Evolutionary conservation across 2,888 invertebrate species (phyloP).

Genomic region (Halictus ligatus): DNA sequence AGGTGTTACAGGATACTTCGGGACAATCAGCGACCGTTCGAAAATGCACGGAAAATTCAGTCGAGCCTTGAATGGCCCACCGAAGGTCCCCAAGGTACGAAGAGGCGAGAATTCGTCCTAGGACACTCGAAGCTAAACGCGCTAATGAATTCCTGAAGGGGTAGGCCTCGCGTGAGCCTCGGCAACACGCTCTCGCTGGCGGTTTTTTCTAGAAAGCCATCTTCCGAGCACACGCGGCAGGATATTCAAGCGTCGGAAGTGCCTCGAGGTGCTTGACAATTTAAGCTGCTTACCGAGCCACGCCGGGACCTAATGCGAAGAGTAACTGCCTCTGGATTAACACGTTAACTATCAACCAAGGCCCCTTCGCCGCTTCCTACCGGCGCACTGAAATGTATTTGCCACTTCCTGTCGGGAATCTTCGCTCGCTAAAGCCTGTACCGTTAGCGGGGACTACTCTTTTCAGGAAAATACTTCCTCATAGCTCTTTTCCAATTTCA

Average conservation of each 20-base stretch:
- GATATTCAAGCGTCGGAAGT: constrained; percentile 24
- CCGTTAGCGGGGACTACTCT: constrained; percentile 14
- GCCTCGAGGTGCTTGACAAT: constrained; percentile 66
- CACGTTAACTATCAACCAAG: constrained; percentile 68
- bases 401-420: constrained; percentile 37
- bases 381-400: constrained; percentile 20
- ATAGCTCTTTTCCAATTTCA: background rate
- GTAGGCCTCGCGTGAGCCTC: constrained; percentile 13
- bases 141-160: constrained; percentile 58
- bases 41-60: constrained; percentile 16
- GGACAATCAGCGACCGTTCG: background rate
- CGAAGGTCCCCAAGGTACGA: background rate
- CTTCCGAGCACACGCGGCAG: constrained; percentile 21
- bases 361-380: constrained; percentile 39
- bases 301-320: constrained; percentile 59
- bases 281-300: constrained; percentile 69
- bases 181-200: constrained; percentile 4
- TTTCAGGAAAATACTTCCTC: background rate
- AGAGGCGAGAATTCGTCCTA: constrained; percentile 18
- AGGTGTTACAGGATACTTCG: background rate
- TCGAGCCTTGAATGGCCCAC: background rate
- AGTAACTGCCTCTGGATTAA: constrained; percentile 70
- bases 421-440: constrained; percentile 23
- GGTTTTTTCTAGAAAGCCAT: constrained; percentile 53
- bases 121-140: constrained; percentile 32